A percentile compares a stretch with the other conserved stretches of the same genome.
Evolutionary conservation across 2,888 invertebrate species (phyloP).

Genomic region (Nyleta sp.): DNA sequence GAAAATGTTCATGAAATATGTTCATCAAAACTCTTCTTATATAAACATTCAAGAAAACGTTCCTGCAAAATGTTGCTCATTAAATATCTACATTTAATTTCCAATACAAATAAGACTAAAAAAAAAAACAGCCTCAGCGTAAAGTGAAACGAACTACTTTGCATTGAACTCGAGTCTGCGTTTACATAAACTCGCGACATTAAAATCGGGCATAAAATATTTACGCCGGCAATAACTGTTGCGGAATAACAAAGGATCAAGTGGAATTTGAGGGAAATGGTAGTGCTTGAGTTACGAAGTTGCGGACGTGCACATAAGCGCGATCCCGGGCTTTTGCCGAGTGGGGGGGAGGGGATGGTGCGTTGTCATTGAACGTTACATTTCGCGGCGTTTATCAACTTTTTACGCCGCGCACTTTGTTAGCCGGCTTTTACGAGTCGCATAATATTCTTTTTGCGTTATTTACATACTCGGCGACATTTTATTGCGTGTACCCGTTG

Average conservation of each 20-base stretch:
- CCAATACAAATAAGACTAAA: too few species aligned
- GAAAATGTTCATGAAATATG: too few species aligned
- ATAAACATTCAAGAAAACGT: too few species aligned
- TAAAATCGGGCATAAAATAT: slow-evolving; percentile 38
- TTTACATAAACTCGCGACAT: slow-evolving; percentile 13
- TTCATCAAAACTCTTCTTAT: too few species aligned
- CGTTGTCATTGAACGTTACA: slow-evolving; percentile 33
- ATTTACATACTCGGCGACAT: slow-evolving; percentile 28
- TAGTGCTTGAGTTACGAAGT: slow-evolving; percentile 24
- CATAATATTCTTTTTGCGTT: slow-evolving; percentile 22
- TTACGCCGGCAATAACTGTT: slow-evolving; percentile 33
- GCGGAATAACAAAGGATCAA: slow-evolving; percentile 36
- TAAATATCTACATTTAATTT: too few species aligned
- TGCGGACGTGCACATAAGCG: too few species aligned
- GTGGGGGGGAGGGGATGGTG: too few species aligned
- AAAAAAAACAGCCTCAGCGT: too few species aligned
- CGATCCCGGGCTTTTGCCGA: too few species aligned
- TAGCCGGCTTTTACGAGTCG: slow-evolving; percentile 41
- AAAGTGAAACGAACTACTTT: too few species aligned
- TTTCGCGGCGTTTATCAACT: slow-evolving; percentile 40
- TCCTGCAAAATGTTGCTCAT: too few species aligned
- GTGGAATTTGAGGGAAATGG: slow-evolving; percentile 32
- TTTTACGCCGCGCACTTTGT: slow-evolving; percentile 28
- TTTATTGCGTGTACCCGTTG: slow-evolving; percentile 27
- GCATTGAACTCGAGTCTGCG: too few species aligned